These are phyloP conservation scores for Xestia xanthographa DNA, from an alignment of 2,888 invertebrate species.

Conservation along the genomic window DNA sequence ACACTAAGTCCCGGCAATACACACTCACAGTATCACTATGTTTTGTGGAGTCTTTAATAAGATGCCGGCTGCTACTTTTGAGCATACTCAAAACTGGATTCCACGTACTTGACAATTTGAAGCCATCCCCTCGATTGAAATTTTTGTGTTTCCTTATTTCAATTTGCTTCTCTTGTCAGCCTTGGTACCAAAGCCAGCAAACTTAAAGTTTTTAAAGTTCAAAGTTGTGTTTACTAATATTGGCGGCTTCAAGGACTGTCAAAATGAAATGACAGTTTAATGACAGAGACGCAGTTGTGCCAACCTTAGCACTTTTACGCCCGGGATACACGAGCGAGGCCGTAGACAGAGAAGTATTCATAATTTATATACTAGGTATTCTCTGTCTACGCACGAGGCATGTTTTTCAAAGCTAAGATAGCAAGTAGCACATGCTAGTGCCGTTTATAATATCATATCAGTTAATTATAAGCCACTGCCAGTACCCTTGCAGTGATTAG, in stretches of 20 bases:
- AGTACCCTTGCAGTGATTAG: not conserved
- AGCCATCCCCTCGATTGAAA: too few relatives aligned
- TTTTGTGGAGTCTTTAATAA: too few relatives aligned
- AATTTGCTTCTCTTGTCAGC: too few relatives aligned
- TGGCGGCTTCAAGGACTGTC: conserved; percentile 1
- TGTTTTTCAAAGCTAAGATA: not conserved
- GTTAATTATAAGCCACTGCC: not conserved
- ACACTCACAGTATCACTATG: too few relatives aligned
- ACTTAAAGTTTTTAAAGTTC: not conserved
- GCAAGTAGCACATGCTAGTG: not conserved
- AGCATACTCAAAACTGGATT: too few relatives aligned
- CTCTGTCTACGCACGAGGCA: too few relatives aligned
- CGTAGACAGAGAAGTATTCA: too few relatives aligned
- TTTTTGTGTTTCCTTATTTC: too few relatives aligned
- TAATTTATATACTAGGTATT: too few relatives aligned
- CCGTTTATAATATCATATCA: not conserved
- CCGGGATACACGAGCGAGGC: not conserved
- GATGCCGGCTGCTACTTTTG: too few relatives aligned
- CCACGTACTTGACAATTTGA: too few relatives aligned
- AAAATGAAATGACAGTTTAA: not conserved
- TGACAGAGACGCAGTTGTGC: not conserved
- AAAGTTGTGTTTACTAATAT: not conserved
- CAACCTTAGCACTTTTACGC: not conserved
- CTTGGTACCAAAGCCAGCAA: not conserved
- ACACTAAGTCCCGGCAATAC: too few relatives aligned